Percentiles rank a stretch among this genome's conserved stretches.
Evolutionary conservation across 2,113 vertebrate species (phyloP).

Genomic region (Thunnus thynnus): DNA sequence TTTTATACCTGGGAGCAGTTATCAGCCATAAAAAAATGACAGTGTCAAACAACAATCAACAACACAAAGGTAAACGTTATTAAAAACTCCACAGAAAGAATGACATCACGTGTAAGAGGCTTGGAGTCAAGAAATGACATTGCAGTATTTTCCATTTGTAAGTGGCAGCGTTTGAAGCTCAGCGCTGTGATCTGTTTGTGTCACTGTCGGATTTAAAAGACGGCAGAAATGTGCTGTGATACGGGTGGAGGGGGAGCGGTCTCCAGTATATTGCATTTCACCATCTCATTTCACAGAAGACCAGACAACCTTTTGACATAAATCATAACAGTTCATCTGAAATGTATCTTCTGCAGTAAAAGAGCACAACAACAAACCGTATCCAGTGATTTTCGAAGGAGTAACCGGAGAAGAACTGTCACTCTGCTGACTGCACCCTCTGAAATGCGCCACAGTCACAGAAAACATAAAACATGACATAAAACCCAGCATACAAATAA

Average conservation of each 20-base stretch:
- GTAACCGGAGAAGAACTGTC: neutral
- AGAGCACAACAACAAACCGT: neutral
- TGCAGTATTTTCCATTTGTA: neutral
- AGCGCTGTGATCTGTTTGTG: neutral
- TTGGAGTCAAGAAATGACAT: neutral
- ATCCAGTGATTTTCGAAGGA: neutral
- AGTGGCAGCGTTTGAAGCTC: neutral
- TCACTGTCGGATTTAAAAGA: neutral
- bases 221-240: neutral
- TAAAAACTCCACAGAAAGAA: neutral
- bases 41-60: neutral
- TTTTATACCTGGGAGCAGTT: no score
- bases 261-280: neutral
- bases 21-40: no score
- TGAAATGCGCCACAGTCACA: conserved; percentile 9
- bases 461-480: neutral
- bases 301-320: conserved; percentile 4
- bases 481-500: no score
- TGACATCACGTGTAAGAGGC: neutral
- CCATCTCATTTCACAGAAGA: neutral
- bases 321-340: neutral
- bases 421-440: neutral
- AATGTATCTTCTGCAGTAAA: neutral
- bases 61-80: neutral
- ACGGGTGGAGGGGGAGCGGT: neutral